Evolutionary conservation across 2,888 invertebrate species (phyloP), one percentile per base, ranked within the genome.

Genomic region (Pandemis corylana): DNA sequence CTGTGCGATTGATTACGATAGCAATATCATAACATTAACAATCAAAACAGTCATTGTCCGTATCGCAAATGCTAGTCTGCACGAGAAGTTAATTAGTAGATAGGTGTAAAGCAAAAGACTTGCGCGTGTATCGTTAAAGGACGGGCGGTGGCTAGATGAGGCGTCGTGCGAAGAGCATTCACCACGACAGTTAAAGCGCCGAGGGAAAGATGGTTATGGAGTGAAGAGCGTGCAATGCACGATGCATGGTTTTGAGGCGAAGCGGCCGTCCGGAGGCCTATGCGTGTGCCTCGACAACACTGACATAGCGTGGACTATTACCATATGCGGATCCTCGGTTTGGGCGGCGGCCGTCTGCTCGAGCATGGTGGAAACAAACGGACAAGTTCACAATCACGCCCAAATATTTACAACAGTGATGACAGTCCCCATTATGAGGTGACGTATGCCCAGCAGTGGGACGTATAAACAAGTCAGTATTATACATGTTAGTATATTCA

Each of bases 291-390:
- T 80, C 79, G 84, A 92, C 91, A 93, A 92, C 90, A 92, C 85
- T 87, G 86, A 87, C 83, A 83, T 79, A 86, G 85, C 85, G 81
- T 82, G 85, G 85, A 86, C 86, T 86, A 85, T 97, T 98, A 97
- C 97, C 97, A 97, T 96, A 97, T 97, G 96, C 97, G 96, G 95
- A 97, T 97, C 97, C 97, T 96, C 95, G 97, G 97, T 95, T 97
- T 97, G 91, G 97, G 96, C 92, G 97, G 97, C 94, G 97, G 97
- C 96, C 97, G 96, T 95, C 97, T 97, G 95, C 90, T 83, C 87
- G 85, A 90, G 89, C 91, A 89, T 87, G 95, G 95, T 95, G 95
- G 93, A 95, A 95, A 93, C 86, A 94, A 93, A 94, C 84, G 84
- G 77, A 87, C 82, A 86, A 82, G 84, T 87, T 88, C 88, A 89